Evolutionary conservation across 2,888 invertebrate species (phyloP), one percentile per base, ranked within the genome.

Genomic region (Parthenolecanium corni): DNA sequence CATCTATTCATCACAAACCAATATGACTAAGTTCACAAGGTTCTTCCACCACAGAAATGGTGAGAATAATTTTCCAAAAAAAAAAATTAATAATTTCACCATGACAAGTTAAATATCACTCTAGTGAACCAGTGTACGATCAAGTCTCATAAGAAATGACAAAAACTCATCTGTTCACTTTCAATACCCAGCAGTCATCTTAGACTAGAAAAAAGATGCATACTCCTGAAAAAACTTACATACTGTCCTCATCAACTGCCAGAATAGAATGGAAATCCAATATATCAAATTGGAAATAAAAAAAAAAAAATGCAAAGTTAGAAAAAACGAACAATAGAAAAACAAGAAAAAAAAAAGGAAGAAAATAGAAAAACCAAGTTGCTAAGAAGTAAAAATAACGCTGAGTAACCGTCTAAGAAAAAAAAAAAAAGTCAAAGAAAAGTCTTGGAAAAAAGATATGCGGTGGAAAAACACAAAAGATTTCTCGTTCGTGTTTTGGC

Each of bases 401-500:
- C 57, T 57, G 57, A 57, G 57, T 57, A 57, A 57, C 25, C 25
- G 36, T 14, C 16, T 9, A 47, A 25, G 51, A 51, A 44, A 44
- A 16, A 44, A 51, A 11, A 20, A 23, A 20, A 51, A 20, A 20
- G 6, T 18, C 20, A 14, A n/a, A 46, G 40, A 54, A 40, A n/a
- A n/a, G n/a, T n/a, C n/a, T n/a, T n/a, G n/a, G n/a, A n/a, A 6
- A 31, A 31, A 31, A 31, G 9, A 6, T 4, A 54, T 54, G 40
- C 16, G 23, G 42, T 54, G 23, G 24, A 47, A 23, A 46, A 47
- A 46, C 36, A 57, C 47, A 57, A 47, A 57, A 57, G 57, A 57
- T 36, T 46, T 57, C 57, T 57, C 25, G 57, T 46, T 46, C 36
- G 16, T 20, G 46, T 57, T 31, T 57, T 46, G 44, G 57, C 57